A percentile compares a stretch with the other conserved stretches of the same genome.
Conservation (phyloP, 2,888 invertebrate genomes). For the Microctonus brassicae region DNA sequence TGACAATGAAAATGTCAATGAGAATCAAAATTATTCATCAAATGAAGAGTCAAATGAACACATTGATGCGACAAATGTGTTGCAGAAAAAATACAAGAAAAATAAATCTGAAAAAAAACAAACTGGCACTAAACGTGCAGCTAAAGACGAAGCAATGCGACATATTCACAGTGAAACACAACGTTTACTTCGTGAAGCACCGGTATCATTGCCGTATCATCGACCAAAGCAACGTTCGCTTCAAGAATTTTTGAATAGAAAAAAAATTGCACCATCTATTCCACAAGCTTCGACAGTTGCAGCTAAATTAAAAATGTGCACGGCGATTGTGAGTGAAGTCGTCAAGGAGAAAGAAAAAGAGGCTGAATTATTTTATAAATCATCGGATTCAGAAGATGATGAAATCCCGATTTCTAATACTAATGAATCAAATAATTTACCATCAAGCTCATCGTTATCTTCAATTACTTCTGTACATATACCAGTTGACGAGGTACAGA, state of each 20-base stretch:
- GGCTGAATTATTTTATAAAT: constrained; percentile 82
- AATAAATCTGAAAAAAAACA: constrained; percentile 40
- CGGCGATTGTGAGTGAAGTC: constrained; percentile 74
- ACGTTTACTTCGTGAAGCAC: constrained; percentile 81
- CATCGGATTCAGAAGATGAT: constrained; percentile 73
- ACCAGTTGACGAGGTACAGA: constrained; percentile 42
- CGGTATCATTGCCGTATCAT: constrained; percentile 87
- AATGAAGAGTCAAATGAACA: neutral
- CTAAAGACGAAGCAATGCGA: constrained; percentile 76
- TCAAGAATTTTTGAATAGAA: constrained; percentile 80
- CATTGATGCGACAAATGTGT: too few species aligned
- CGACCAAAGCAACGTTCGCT: constrained; percentile 84
- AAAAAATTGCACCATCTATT: constrained; percentile 59
- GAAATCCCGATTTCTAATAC: neutral
- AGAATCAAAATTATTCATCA: neutral
- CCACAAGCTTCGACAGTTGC: constrained; percentile 67
- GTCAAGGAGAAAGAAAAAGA: constrained; percentile 82
- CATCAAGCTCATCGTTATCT: neutral
- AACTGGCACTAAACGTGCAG: constrained; percentile 52
- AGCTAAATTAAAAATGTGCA: constrained; percentile 76
- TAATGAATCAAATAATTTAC: neutral
- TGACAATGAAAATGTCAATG: constrained; percentile 42
- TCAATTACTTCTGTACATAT: neutral
- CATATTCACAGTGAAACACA: constrained; percentile 89
- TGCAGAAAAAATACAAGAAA: constrained; percentile 25